Evolutionary conservation across 2,113 vertebrate species (phyloP).

Genomic region (Aegotheles bennettii): DNA sequence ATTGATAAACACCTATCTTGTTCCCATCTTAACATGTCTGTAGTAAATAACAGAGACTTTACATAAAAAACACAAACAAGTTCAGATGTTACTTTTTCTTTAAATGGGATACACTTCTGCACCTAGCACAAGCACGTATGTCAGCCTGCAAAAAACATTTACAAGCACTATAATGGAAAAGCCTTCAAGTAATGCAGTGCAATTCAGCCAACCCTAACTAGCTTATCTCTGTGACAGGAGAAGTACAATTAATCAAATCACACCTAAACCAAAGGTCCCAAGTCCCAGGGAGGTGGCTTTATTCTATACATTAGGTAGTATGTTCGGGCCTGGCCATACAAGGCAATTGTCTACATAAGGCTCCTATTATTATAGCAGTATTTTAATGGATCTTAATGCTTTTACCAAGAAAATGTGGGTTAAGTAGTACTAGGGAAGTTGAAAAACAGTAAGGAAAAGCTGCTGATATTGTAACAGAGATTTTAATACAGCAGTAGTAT

Average conservation of each 20-base stretch:
- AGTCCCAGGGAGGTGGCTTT: neutral
- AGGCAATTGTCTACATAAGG: neutral
- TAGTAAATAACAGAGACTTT: neutral
- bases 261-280: neutral
- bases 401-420: neutral
- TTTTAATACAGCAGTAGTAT: neutral
- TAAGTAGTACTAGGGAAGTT: neutral
- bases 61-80: neutral
- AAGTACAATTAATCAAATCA: neutral
- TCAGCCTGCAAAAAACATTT: neutral
- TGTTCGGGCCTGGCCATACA: neutral
- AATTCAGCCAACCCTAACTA: neutral
- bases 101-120: neutral
- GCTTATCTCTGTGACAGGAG: neutral
- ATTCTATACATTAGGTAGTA: neutral
- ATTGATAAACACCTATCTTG: neutral
- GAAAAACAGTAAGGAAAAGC: neutral
- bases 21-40: neutral
- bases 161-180: neutral
- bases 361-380: neutral
- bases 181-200: neutral
- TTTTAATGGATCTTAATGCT: neutral
- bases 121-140: neutral
- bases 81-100: neutral
- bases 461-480: neutral